phyloP scores from a whole-genome alignment of 2,888 invertebrate species.

The Dryocosmus kuriphilus region DNA sequence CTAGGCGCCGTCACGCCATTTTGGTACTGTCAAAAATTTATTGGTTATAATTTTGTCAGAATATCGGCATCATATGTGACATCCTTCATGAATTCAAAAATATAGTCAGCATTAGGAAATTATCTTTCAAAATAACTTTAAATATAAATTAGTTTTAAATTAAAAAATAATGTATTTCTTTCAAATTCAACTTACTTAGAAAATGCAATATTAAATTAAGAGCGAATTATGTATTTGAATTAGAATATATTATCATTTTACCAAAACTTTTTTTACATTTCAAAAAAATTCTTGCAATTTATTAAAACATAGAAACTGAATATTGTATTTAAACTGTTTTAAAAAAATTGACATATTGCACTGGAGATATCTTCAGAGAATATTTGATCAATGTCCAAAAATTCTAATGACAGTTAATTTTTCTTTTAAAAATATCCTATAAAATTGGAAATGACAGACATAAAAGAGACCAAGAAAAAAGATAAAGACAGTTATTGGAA shows the following conservation, averaged over 20 bases:
- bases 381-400: neutral
- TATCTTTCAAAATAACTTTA: no score
- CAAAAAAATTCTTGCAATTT: neutral
- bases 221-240: neutral
- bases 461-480: slow-evolving; percentile 1
- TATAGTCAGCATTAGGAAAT: neutral
- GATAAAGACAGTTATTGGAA: slow-evolving; percentile 62
- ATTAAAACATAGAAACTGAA: neutral
- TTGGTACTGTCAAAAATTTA: neutral
- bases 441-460: neutral
- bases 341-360: neutral
- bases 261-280: neutral
- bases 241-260: neutral
- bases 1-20: neutral
- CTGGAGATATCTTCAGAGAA: neutral
- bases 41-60: neutral
- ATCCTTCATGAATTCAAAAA: neutral
- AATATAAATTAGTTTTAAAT: no score
- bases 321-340: neutral
- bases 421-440: neutral
- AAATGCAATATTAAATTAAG: neutral
- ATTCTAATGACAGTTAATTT: neutral
- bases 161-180: neutral
- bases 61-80: neutral
- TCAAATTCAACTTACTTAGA: neutral